These are phyloP conservation scores for Escarpia spicata DNA, from an alignment of 2,888 invertebrate genomes.

Conservation along the genomic window DNA sequence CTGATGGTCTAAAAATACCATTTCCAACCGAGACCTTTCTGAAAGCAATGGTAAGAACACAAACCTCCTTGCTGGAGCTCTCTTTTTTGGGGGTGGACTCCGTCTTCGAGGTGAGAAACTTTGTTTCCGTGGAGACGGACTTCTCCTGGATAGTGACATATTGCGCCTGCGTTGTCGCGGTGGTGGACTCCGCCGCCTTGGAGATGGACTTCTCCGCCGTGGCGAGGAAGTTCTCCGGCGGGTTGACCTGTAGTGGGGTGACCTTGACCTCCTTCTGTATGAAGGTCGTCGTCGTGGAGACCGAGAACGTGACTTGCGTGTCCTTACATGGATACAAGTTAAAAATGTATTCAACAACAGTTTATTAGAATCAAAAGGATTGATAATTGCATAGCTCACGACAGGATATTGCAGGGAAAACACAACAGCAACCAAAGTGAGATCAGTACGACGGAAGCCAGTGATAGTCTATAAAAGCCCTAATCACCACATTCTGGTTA, in stretches of 20 bases:
- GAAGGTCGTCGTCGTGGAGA: constrained; percentile 26
- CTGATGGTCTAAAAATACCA: background rate
- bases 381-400: background rate
- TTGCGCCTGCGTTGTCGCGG: constrained; percentile 34
- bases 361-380: background rate
- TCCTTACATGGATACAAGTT: background rate
- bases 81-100: constrained; percentile 20
- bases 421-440: no score
- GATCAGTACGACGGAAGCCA: no score
- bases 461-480: no score
- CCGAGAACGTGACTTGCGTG: constrained; percentile 21
- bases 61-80: background rate
- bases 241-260: constrained; percentile 23
- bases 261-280: constrained; percentile 23
- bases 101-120: background rate
- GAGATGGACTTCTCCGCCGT: constrained; percentile 36
- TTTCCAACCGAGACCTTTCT: no score
- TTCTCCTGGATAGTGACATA: constrained; percentile 31
- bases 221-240: constrained; percentile 7
- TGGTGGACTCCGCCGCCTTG: constrained; percentile 28
- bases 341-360: background rate
- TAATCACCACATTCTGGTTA: no score
- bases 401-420: background rate
- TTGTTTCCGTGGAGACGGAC: constrained; percentile 28
- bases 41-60: background rate